These are phyloP conservation scores for Zoroaster sp. DNA, from an alignment of 53 echinoderm and acorn worm species.

Conservation along the genomic window DNA sequence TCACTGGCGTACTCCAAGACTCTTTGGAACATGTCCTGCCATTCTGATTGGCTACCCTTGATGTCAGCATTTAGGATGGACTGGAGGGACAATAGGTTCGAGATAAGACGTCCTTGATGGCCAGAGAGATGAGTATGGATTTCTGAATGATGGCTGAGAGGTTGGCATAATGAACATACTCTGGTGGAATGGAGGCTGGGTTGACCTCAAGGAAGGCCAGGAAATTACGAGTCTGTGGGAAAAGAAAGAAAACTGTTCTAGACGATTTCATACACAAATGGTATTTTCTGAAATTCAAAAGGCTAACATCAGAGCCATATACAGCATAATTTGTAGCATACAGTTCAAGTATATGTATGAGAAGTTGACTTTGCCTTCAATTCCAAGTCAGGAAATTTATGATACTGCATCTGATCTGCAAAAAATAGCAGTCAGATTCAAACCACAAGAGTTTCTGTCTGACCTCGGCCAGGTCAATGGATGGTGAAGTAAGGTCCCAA, in stretches of 20 bases:
- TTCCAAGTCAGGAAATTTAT: conserved; percentile 25
- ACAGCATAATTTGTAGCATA: too few species aligned
- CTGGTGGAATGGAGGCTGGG: background rate
- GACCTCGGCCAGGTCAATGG: conserved; percentile 36
- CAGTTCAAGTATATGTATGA: too few species aligned
- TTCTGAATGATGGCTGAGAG: conserved; percentile 54
- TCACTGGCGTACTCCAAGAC: background rate
- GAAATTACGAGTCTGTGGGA: background rate
- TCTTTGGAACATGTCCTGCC: background rate
- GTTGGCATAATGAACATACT: conserved; percentile 43
- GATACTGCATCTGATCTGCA: conserved; percentile 38
- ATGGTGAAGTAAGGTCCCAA: conserved; percentile 48
- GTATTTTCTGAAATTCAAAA: too few species aligned
- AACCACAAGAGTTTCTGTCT: conserved; percentile 55
- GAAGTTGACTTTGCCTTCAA: conserved; percentile 2
- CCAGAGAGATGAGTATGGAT: background rate
- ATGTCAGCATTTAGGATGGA: background rate
- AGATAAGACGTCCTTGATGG: background rate
- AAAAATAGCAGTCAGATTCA: conserved; percentile 41
- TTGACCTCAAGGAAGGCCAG: background rate
- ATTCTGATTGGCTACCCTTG: background rate
- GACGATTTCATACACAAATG: too few species aligned
- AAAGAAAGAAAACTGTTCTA: too few species aligned
- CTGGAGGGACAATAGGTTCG: conserved; percentile 30
- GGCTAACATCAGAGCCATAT: too few species aligned